Percentiles rank a stretch among this genome's conserved stretches.
Evolutionary conservation across 2,113 vertebrate genomes (phyloP).

Genomic region (Spermophilus dauricus): DNA sequence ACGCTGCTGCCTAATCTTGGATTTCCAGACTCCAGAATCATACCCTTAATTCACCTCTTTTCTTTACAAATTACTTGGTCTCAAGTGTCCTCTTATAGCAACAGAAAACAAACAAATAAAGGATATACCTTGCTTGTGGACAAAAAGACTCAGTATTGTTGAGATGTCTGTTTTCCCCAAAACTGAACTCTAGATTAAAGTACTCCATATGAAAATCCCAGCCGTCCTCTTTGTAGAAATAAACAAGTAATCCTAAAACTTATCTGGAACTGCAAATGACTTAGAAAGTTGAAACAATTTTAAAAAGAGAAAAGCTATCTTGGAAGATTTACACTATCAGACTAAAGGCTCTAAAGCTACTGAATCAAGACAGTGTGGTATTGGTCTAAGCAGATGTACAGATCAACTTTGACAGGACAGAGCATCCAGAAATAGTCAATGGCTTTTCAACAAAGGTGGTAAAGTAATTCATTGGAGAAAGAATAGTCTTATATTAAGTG

Average conservation of each 20-base stretch:
- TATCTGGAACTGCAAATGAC: background rate
- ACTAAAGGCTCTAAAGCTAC: slow-evolving; percentile 5
- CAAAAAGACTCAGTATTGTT: background rate
- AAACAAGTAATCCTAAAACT: background rate
- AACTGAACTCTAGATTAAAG: background rate
- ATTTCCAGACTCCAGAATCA: background rate
- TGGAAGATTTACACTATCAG: background rate
- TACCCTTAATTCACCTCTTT: background rate
- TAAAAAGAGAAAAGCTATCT: background rate
- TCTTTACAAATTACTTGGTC: no score
- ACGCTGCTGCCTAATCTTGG: background rate
- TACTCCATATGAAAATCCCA: background rate
- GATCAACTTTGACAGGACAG: background rate
- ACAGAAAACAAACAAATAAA: background rate
- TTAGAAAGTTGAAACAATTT: background rate
- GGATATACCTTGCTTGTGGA: background rate
- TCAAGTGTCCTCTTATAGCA: background rate
- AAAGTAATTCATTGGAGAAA: slow-evolving; percentile 39
- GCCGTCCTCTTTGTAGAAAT: background rate
- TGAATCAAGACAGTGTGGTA: background rate
- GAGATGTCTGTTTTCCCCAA: background rate
- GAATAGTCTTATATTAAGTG: background rate
- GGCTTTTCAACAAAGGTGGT: slow-evolving; percentile 32
- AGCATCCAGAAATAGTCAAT: background rate
- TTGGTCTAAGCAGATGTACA: background rate